Evolutionary conservation across 2,113 vertebrate species (phyloP).

Genomic region (Panthera tigris): DNA sequence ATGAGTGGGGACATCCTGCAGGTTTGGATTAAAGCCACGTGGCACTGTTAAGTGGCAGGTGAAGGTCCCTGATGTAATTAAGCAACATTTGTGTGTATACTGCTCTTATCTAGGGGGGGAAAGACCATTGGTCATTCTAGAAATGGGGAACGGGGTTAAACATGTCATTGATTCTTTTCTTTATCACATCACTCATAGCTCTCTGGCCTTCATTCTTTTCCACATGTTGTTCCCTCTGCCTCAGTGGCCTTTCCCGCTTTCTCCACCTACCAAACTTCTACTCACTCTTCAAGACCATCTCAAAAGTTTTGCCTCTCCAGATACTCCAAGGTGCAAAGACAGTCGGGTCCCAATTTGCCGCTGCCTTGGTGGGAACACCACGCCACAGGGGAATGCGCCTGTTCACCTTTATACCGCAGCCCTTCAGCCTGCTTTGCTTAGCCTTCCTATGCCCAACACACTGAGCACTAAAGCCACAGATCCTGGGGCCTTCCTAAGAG

Average conservation of each 20-base stretch:
- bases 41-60: background rate
- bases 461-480: background rate
- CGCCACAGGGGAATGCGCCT: background rate
- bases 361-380: background rate
- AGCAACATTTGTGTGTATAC: background rate
- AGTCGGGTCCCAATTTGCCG: background rate
- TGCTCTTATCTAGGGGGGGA: background rate
- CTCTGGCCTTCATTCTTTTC: background rate
- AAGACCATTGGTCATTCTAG: background rate
- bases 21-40: background rate
- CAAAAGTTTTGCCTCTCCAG: background rate
- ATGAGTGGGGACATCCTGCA: background rate
- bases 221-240: background rate
- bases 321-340: background rate
- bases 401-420: background rate
- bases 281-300: constrained; percentile 25
- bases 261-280: background rate
- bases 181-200: background rate
- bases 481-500: background rate
- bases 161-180: background rate
- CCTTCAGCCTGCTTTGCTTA: background rate
- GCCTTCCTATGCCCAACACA: background rate
- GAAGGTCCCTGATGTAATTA: background rate
- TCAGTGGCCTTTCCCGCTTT: background rate
- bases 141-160: background rate